Evolutionary conservation across 2,888 invertebrate species (phyloP).

Genomic region (Hetaerina titia): DNA sequence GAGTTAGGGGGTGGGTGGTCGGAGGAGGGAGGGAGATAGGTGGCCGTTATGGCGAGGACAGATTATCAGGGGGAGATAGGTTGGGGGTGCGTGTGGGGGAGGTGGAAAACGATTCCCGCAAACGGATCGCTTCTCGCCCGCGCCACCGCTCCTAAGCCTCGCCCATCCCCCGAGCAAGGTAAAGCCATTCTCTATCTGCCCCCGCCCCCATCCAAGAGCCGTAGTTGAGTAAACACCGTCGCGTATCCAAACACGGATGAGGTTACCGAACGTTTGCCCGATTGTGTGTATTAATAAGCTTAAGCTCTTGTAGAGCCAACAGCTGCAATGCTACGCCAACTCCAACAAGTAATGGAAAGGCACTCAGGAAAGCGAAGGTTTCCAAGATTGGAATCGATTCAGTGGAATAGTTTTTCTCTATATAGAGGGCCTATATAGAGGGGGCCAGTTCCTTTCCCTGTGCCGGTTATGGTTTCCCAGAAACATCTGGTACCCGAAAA

Average conservation of each 20-base stretch:
- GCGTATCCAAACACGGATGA: conserved; percentile 55
- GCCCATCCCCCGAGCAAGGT: conserved; percentile 27
- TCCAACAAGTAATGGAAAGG: background rate
- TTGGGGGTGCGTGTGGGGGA: background rate
- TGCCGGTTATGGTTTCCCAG: too few species aligned
- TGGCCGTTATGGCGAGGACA: background rate
- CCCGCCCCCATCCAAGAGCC: background rate
- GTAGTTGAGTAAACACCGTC: conserved; percentile 32
- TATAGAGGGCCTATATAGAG: too few species aligned
- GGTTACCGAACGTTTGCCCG: conserved; percentile 51
- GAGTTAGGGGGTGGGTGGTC: background rate
- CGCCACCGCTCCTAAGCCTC: background rate
- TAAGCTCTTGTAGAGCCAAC: background rate
- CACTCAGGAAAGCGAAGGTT: background rate
- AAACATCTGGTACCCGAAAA: too few species aligned
- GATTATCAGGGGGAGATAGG: background rate
- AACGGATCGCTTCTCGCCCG: conserved; percentile 46
- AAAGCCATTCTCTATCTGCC: conserved; percentile 49
- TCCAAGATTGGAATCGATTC: background rate
- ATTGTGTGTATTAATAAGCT: conserved; percentile 32
- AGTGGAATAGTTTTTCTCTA: background rate
- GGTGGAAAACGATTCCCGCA: background rate
- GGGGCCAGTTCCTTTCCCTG: too few species aligned
- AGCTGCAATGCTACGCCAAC: background rate
- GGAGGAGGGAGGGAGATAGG: background rate